Base-by-base conservation (phyloP, 2,888 invertebrate genomes). In the Cylloceria caligata region DNA sequence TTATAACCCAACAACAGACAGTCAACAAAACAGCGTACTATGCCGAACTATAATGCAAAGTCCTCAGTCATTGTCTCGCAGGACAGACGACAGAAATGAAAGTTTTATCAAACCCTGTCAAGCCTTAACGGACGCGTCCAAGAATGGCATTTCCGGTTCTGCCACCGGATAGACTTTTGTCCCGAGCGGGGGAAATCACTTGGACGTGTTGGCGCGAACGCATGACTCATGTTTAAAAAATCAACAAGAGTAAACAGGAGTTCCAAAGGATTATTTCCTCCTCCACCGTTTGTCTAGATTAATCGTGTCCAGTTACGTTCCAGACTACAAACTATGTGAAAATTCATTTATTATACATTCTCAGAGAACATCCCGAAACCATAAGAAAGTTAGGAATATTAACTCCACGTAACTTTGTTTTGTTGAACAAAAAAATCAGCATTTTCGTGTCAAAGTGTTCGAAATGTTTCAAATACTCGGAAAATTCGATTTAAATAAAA, bases 21-120 rank as follows among this genome's bases (percentile, higher is more conserved):
- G 30, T 42, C 71, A 30, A 42, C 52, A 16, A 55, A 45, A 55
- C 27, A 39, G 52, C 24, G 52, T 27, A 27, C 67, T 3, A 24
- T 6, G 21, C 21, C 13, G 52, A 13, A 24, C 27, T 36, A 24
- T 67, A 68, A 55, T 55, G 62, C 67, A 68, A 60, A 67, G 71
- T 52, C 52, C 39, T 16, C 19, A 3, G 55, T 73, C 68, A 64
- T 81, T 81, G 68, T 81, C 78, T 34, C 52, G n/a, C 39, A 21
- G 36, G 55, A 36, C 39, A 27, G 47, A 75, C 67, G 72, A 77
- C 72, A 57, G 64, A 62, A 64, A 60, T 69, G 73, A 67, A 73
- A 73, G 77, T 78, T 81, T 81, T 81, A 81, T 81, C 81, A 67
- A 81, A 72, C 72, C 39, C 81, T 81, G 81, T 81, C 81, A 81